phyloP scores from a whole-genome alignment of 2,797 vertebrate species.

The Protosalanx chinensis region DNA sequence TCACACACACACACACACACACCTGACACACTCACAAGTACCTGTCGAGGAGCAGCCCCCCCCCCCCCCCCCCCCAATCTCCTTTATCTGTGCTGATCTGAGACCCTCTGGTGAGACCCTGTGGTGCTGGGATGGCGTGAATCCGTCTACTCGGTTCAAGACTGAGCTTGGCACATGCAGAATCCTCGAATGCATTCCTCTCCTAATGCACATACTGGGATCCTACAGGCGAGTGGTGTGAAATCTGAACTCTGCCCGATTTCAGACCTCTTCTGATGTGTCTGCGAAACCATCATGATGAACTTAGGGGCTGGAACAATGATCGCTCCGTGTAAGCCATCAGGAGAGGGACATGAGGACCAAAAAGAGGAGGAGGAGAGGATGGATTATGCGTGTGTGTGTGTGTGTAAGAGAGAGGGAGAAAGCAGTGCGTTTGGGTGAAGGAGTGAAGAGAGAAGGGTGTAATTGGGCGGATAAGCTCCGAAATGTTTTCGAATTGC shows the following conservation, averaged over 20 bases:
- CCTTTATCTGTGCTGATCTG: not conserved
- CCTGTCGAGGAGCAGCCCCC: not conserved
- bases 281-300: no score
- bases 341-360: not conserved
- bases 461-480: no score
- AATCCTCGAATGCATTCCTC: no score
- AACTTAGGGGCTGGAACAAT: not conserved
- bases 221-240: not conserved
- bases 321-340: not conserved
- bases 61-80: slow-evolving; percentile 29
- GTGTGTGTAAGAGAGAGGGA: not conserved
- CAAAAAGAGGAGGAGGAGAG: not conserved
- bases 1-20: not conserved
- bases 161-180: no score
- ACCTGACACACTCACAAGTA: not conserved
- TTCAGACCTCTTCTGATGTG: slow-evolving; percentile 1
- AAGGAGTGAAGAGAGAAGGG: no score
- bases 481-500: no score
- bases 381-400: not conserved
- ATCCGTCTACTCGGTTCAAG: not conserved
- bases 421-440: no score
- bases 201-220: not conserved
- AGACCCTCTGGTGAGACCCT: not conserved
- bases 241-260: slow-evolving; percentile 2
- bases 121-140: not conserved